Evolutionary conservation across 2,888 invertebrate genomes (phyloP).

Genomic region (Deroplatys truncata): DNA sequence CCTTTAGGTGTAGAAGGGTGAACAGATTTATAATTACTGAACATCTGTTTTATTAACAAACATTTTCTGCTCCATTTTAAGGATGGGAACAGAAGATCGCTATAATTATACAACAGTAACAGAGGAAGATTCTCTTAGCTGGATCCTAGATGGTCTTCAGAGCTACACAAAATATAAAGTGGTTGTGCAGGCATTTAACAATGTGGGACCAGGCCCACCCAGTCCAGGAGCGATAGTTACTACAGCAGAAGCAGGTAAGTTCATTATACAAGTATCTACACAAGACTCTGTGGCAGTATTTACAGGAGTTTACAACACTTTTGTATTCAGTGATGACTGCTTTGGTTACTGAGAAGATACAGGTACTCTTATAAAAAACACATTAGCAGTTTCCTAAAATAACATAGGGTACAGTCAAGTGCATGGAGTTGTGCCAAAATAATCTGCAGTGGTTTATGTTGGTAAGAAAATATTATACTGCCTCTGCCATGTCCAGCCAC

Average conservation of each 20-base stretch:
- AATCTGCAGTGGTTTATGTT: no score
- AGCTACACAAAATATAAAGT: conserved; percentile 39
- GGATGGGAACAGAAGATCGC: conserved; percentile 24
- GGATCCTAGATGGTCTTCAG: conserved; percentile 35
- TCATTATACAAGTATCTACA: not conserved
- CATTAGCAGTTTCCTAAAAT: no score
- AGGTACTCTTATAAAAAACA: no score
- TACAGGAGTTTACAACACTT: no score
- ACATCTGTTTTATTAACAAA: not conserved
- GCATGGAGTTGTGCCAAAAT: no score
- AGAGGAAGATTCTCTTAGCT: conserved; percentile 27
- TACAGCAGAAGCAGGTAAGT: conserved; percentile 38
- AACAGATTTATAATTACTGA: no score
- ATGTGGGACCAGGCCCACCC: conserved; percentile 38
- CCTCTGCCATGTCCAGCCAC: no score
- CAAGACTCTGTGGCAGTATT: no score
- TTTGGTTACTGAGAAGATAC: not conserved
- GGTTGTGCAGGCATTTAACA: conserved; percentile 39
- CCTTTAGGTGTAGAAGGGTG: no score
- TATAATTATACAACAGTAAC: conserved; percentile 34
- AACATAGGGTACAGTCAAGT: no score
- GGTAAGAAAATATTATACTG: no score
- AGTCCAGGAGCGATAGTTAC: conserved; percentile 36
- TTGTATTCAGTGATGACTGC: not conserved
- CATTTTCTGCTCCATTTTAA: not conserved